A percentile compares a stretch with the other conserved stretches of the same genome.
Conservation (phyloP, 1,140 invertebrate species). For the Drosophila tristis region DNA sequence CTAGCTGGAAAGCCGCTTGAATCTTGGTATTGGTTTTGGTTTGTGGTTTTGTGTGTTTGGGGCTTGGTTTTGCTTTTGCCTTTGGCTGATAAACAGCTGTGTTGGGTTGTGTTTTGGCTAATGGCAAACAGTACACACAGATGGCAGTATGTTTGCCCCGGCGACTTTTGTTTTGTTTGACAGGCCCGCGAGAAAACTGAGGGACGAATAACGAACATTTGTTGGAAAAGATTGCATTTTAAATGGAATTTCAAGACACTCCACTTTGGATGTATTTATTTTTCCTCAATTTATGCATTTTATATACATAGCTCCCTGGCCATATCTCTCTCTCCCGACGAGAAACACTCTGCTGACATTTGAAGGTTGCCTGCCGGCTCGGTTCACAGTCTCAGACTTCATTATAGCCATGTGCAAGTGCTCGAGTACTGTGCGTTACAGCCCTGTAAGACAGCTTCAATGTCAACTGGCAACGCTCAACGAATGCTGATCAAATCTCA, state of each 20-base stretch:
- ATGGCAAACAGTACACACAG: conserved; percentile 33
- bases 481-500: conserved; percentile 22
- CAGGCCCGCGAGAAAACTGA: conserved; percentile 48
- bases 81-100: conserved; percentile 63
- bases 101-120: conserved; percentile 54
- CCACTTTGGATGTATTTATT: conserved; percentile 44
- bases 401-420: conserved; percentile 55
- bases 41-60: conserved; percentile 13
- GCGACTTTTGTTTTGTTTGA: conserved; percentile 52
- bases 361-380: conserved; percentile 64
- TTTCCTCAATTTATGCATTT: conserved; percentile 61
- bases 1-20: conserved; percentile 23
- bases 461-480: conserved; percentile 6
- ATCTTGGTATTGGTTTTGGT: conserved; percentile 5
- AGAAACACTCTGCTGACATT: conserved; percentile 75
- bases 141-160: conserved; percentile 34
- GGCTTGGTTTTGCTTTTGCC: conserved; percentile 6
- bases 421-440: conserved; percentile 35
- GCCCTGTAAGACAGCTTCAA: conserved; percentile 44
- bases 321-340: conserved; percentile 16
- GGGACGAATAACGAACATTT: conserved; percentile 39
- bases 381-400: conserved; percentile 37
- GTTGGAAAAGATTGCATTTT: conserved; percentile 51
- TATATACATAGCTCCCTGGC: conserved; percentile 36
- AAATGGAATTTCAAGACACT: conserved; percentile 57